Conservation (phyloP, 1,140 invertebrate species). For the Globodera ellingtonae region DNA sequence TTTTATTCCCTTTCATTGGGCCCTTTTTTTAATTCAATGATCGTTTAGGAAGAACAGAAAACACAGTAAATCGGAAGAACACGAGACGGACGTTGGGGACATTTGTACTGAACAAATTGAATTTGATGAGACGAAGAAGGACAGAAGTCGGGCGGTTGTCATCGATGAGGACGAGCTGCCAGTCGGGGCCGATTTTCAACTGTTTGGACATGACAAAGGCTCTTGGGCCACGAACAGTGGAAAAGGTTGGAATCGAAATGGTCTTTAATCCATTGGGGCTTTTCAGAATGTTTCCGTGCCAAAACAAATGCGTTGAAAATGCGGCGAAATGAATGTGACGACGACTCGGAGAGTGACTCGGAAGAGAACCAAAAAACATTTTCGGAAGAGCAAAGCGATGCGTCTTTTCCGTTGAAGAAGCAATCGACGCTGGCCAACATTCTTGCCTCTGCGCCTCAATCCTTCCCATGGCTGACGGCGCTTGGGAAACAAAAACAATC, state of each 20-base stretch:
- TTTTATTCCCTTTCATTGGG: neutral
- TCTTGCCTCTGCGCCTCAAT: constrained; percentile 15
- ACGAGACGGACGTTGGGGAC: neutral
- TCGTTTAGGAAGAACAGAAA: neutral
- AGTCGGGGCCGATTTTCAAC: neutral
- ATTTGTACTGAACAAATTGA: neutral
- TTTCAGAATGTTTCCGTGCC: neutral
- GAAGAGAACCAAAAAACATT: neutral
- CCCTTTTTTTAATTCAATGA: neutral
- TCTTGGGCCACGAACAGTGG: neutral
- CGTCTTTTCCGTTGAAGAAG: neutral
- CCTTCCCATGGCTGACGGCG: constrained; percentile 20
- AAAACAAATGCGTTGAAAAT: neutral
- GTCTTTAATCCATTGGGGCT: neutral
- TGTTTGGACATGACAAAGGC: neutral
- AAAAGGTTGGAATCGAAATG: neutral
- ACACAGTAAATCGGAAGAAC: neutral
- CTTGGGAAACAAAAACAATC: constrained; percentile 8
- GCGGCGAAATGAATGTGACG: neutral
- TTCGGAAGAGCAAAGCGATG: neutral
- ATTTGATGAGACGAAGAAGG: no score
- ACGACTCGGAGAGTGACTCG: neutral
- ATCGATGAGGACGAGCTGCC: neutral
- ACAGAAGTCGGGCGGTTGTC: neutral
- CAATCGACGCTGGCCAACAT: constrained; percentile 7